Evolutionary conservation across 2,797 vertebrate genomes (phyloP), one percentile per base, ranked within the genome.

Genomic region (Hemibagrus guttatus): DNA sequence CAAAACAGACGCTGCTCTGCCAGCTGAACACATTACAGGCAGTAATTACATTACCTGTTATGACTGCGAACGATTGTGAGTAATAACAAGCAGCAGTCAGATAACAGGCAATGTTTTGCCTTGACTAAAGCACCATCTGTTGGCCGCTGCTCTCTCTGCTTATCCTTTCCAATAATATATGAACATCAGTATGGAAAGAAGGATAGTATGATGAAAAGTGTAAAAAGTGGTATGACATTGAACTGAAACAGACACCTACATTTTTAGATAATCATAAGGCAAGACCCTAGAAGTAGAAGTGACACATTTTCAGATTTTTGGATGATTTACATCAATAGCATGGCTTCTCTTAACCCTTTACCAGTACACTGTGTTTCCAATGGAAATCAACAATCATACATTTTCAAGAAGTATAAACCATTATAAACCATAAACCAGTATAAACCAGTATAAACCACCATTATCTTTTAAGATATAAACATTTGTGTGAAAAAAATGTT

Each of bases 121-220:
- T 91, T 91, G 90, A 91, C 90, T 89, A 81, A 92, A 90, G 90
- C 90, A 87, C 90, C 90, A 91, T 90, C 91, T 92, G 85, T 88
- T 90, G 90, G 89, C 66, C 26, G 35, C 80, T 79, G 13, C 72
- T 64, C n/a, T 64, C 58, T 11, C 61, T 54, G 46, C 23, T 85
- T 42, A 39, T 68, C 14, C 59, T 59, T 23, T 79, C 31, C 12
- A 1, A 19, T 23, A 39, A 79, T 63, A 17, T 63, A 81, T n/a
- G 54, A 59, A 17, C 35, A 81, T 26, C 19, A 46, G 58, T 81
- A 46, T 26, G 12, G 76, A 39, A 59, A n/a, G 56, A 39, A 59
- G 35, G 19, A 81, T 26, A 23, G 35, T 42, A 59, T 42, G 2
- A 81, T 17, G 7, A 2, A 49, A 49, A 39, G 4, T 61, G 31